These are phyloP conservation scores for Agapornis roseicollis DNA, from an alignment of 2,113 vertebrate genomes.

Conservation along the genomic window DNA sequence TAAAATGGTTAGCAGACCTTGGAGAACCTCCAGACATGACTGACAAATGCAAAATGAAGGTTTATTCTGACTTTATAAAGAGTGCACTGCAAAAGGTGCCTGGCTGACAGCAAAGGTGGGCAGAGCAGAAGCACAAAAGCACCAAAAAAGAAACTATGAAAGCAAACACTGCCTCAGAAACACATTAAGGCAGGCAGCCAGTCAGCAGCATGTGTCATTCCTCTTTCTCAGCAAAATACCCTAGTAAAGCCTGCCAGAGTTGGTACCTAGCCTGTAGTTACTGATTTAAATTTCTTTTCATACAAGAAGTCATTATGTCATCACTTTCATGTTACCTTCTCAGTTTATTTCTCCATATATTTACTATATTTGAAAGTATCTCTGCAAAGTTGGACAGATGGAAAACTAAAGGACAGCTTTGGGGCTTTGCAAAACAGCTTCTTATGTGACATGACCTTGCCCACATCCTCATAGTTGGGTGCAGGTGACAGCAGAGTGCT, in stretches of 20 bases:
- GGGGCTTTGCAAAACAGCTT: background rate
- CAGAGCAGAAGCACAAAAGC: background rate
- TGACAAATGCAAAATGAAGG: background rate
- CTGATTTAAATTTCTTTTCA: background rate
- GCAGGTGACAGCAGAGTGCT: background rate
- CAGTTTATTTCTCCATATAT: background rate
- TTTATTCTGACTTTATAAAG: background rate
- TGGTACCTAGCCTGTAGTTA: background rate
- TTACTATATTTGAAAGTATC: background rate
- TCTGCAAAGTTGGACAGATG: background rate
- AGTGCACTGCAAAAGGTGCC: rapidly evolving
- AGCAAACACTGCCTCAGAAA: background rate
- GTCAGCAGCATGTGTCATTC: background rate
- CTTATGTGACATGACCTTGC: background rate
- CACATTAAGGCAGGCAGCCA: background rate
- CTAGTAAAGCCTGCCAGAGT: background rate
- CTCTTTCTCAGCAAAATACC: background rate
- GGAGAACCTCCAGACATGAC: background rate
- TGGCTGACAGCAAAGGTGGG: background rate
- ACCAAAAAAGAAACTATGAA: background rate
- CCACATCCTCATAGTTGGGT: background rate
- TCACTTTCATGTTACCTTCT: background rate
- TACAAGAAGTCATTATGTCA: background rate
- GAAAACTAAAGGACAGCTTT: background rate
- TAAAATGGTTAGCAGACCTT: background rate